Evolutionary conservation across 2,113 vertebrate species (phyloP).

Genomic region (Peromyscus leucopus): DNA sequence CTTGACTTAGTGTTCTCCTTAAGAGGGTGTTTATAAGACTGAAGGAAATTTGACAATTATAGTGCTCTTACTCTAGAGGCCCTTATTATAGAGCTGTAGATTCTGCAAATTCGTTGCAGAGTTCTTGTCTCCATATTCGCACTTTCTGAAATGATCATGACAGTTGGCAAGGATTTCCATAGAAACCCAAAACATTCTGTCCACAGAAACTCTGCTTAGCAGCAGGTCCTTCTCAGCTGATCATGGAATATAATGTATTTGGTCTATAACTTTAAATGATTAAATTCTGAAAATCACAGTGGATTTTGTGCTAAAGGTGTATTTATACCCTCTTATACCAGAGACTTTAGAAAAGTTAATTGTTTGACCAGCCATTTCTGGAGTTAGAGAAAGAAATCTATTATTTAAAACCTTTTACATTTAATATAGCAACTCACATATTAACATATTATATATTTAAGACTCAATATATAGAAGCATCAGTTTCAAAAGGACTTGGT

Average conservation of each 20-base stretch:
- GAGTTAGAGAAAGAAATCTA: constrained; percentile 67
- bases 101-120: constrained; percentile 79
- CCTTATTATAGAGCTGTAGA: constrained; percentile 58
- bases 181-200: constrained; percentile 78
- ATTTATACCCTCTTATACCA: constrained; percentile 82
- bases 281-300: constrained; percentile 86
- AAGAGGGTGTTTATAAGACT: constrained; percentile 74
- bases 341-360: constrained; percentile 73
- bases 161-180: constrained; percentile 82
- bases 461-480: constrained; percentile 50
- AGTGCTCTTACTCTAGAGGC: neutral
- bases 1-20: constrained; percentile 74
- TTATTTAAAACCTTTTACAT: constrained; percentile 75
- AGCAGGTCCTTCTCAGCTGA: constrained; percentile 84
- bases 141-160: constrained; percentile 83
- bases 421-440: constrained; percentile 43
- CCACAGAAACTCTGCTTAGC: constrained; percentile 83
- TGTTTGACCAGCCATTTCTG: constrained; percentile 79
- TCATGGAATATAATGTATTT: constrained; percentile 84
- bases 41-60: constrained; percentile 66
- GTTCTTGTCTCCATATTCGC: constrained; percentile 79
- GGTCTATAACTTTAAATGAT: constrained; percentile 86
- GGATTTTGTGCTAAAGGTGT: constrained; percentile 82
- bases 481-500: constrained; percentile 19
- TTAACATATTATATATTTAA: constrained; percentile 20